Base-by-base conservation (phyloP, 1,140 invertebrate species). In the Anadara kagoshimensis region DNA sequence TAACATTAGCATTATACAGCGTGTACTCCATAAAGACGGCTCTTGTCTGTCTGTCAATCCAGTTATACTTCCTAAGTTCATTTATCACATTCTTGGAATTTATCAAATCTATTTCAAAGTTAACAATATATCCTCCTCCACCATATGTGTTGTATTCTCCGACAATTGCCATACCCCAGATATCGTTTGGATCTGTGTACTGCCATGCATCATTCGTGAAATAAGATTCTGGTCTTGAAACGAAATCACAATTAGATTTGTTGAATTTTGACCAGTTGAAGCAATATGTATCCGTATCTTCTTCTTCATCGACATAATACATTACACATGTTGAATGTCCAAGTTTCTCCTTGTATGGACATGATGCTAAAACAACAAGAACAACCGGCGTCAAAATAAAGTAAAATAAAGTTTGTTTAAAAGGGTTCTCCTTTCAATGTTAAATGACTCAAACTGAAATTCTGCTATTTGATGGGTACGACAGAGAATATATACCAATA, bases 11-110 rank as follows among this genome's bases (percentile, higher is more conserved):
- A 81, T 91, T 92, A 73, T 91, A 92, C 1, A 90, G 81, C 7
- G 90, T 90, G 73, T 91, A 91, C 69, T 92, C 91, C 7, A 91
- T 76, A 65, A 92, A 87, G 12, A 92, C 83, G 7, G 90, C 90
- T 76, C 91, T 78, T 1, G 91, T 91, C 16, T 85, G 68, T 49
- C 85, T 63, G 73, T 92, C 91, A 14, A 91, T 86, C 91, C 91
- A 92, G 41, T 62, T 71, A 44, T 78, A 69, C 7, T 73, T 67
- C 44, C 87, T 64, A 8, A 92, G 75, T 53, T 84, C 76, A 11
- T 85, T 70, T 5, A 91, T 36, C 5, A 79, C 78, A 0, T 58
- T 3, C 12, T 58, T 56, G 2, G 78, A 59, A 44, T 69, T 64
- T 16, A 43, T 29, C 36, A 43, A 54, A 47, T 61, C 68, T 18